Percentiles rank a stretch among this genome's conserved stretches.
Conservation (phyloP, 2,113 vertebrate genomes). For the Todiramphus chloris region DNA sequence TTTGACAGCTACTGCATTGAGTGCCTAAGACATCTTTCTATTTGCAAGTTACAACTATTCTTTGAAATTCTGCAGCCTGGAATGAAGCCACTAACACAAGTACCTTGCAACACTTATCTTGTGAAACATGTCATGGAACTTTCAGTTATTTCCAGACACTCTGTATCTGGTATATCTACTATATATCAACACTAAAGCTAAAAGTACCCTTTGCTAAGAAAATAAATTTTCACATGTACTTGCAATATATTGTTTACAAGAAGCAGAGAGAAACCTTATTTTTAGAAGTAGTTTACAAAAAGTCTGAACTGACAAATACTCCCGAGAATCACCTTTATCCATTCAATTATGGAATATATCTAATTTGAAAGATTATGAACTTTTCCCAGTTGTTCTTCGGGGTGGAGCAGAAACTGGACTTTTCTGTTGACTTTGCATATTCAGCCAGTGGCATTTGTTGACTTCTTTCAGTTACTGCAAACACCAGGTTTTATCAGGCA, state of each 20-base stretch:
- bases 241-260: background rate
- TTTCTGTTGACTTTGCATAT: background rate
- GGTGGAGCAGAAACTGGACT: background rate
- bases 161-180: background rate
- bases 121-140: background rate
- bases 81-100: background rate
- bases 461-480: background rate
- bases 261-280: background rate
- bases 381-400: background rate
- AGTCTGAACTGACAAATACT: background rate
- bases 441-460: background rate
- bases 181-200: background rate
- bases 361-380: background rate
- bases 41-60: background rate
- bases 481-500: background rate
- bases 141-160: background rate
- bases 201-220: background rate
- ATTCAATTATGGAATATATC: background rate
- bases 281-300: background rate
- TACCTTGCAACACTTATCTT: background rate
- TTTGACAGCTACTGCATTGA: background rate
- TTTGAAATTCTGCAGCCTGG: background rate
- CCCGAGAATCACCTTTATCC: background rate
- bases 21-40: background rate
- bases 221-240: background rate